These are phyloP conservation scores for Eulimnadia texana DNA, from an alignment of 1,140 invertebrate genomes.

Conservation along the genomic window DNA sequence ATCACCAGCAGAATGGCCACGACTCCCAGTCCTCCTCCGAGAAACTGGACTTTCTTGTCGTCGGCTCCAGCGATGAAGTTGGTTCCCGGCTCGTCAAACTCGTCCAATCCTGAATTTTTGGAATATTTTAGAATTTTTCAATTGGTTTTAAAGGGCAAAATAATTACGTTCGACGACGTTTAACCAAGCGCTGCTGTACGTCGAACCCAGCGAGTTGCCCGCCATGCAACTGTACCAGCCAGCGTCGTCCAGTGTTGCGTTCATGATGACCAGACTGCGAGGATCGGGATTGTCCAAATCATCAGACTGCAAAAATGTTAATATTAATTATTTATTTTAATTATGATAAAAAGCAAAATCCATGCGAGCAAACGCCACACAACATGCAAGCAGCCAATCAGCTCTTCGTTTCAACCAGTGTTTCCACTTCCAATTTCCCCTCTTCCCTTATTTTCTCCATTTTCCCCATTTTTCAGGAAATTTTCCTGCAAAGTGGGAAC, in stretches of 20 bases:
- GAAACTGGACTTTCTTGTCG: slow-evolving; percentile 29
- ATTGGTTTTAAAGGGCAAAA: too few species aligned
- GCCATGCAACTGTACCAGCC: slow-evolving; percentile 89
- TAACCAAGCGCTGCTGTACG: slow-evolving; percentile 64
- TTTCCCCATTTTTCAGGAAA: too few species aligned
- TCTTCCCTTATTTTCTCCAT: too few species aligned
- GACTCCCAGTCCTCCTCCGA: slow-evolving; percentile 38
- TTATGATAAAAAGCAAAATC: neutral
- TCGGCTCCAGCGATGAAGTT: neutral
- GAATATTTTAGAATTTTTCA: too few species aligned
- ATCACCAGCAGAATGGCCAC: slow-evolving; percentile 36
- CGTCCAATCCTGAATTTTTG: slow-evolving; percentile 45
- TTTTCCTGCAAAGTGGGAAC: too few species aligned
- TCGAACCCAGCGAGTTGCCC: slow-evolving; percentile 60
- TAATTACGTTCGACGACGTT: slow-evolving; percentile 35
- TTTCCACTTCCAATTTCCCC: too few species aligned
- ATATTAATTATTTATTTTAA: neutral
- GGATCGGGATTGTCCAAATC: slow-evolving; percentile 31
- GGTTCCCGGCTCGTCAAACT: neutral
- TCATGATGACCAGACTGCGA: slow-evolving; percentile 55
- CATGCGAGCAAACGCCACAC: neutral
- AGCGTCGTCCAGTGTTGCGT: slow-evolving; percentile 71
- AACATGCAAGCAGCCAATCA: neutral
- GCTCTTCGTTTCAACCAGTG: too few species aligned
- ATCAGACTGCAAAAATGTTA: slow-evolving; percentile 17